These are phyloP conservation scores for Oscheius sp. DNA, from an alignment of 2,888 invertebrate genomes.

Conservation along the genomic window DNA sequence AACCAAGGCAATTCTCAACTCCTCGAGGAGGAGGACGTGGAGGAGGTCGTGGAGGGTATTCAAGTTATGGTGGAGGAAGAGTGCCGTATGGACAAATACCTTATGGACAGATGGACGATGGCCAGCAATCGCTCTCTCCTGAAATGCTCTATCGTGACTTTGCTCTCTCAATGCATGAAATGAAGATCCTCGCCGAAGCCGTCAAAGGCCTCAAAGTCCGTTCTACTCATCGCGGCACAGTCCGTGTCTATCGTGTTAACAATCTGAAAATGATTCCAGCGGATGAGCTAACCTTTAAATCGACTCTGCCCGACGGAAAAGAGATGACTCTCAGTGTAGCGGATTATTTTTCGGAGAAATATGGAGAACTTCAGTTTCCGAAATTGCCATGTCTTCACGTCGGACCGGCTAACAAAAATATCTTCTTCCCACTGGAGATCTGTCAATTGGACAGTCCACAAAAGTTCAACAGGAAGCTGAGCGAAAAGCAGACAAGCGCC, in stretches of 20 bases:
- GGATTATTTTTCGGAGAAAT: constrained; percentile 62
- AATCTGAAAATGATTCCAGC: constrained; percentile 55
- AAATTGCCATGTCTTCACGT: constrained; percentile 66
- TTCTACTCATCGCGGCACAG: constrained; percentile 56
- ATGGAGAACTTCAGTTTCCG: constrained; percentile 57
- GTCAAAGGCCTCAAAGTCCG: constrained; percentile 61
- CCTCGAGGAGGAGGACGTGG: constrained; percentile 10
- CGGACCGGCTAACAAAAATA: constrained; percentile 62
- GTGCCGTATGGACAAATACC: not conserved
- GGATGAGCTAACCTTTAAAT: constrained; percentile 57
- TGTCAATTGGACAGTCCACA: constrained; percentile 61
- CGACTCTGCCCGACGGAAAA: constrained; percentile 45
- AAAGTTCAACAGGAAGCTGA: constrained; percentile 65
- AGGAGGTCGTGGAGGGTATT: constrained; percentile 12
- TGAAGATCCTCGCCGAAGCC: constrained; percentile 52
- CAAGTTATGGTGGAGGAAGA: constrained; percentile 34
- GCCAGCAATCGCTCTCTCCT: constrained; percentile 13
- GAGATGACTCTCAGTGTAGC: constrained; percentile 59
- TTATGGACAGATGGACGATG: not conserved
- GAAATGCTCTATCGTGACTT: constrained; percentile 47
- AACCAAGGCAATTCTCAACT: not conserved
- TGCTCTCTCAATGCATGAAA: constrained; percentile 52
- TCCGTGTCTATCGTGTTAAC: constrained; percentile 65
- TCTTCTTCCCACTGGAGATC: constrained; percentile 65
- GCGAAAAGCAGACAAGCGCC: constrained; percentile 61